Evolutionary conservation across 2,888 invertebrate genomes (phyloP), one percentile per base, ranked within the genome.

Genomic region (Prosapia bicincta): DNA sequence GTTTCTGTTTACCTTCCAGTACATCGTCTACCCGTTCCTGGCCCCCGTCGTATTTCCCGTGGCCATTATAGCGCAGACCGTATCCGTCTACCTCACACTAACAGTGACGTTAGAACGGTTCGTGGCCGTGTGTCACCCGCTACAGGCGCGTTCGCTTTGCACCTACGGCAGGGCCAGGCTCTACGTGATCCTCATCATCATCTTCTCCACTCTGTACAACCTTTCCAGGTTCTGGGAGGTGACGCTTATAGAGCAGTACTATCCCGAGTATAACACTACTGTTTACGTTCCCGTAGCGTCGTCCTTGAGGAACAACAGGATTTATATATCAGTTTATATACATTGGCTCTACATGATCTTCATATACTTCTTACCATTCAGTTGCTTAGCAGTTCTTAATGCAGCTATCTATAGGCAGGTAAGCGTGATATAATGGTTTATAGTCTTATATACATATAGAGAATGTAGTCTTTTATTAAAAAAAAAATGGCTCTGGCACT

Each of bases 261-360:
- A 80, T 66, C 30, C 72, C 3, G 43, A 83, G 75, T 86, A 86
- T 81, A 90, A 89, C 80, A 87, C 89, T 76, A 88, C 87, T 15
- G 87, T 94, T 69, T 93, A 92, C 85, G 93, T 93, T 84, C 89
- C 93, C 72, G 86, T 86, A 15, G 90, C 93, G 10, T 90, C 95
- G 73, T 85, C 86, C 23, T 84, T 94, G 79, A 89, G 96, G 78
- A 88, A 88, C 78, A 90, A 94, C 83, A 86, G 88, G 26, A 85
- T 89, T 0, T 98, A 97, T 86, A 91, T 93, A 77, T 90, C 91
- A 54, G 89, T 97, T 66, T 99, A 98, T 86, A 95, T 97, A 79
- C 93, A 96, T 84, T 97, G 97, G 94, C 89, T 97, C 86, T 98
- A 98, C 86, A 90, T 98, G 82, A 89, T 98, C 79, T 93, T 98